Conservation (phyloP, 2,113 vertebrate genomes). For the Notarius lentiginosus region DNA sequence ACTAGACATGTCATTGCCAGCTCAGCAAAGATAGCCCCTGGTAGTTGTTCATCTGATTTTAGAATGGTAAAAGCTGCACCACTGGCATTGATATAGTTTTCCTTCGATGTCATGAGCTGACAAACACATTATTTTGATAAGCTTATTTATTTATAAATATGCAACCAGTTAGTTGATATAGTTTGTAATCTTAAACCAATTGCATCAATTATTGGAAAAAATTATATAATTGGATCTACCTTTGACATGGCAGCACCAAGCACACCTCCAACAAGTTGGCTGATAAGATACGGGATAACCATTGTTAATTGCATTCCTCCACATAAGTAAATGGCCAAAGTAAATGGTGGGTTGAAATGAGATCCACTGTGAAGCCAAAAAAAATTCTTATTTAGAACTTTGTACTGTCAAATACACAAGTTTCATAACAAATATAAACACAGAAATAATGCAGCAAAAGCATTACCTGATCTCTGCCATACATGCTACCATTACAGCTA, state of each 20-base stretch:
- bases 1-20: conserved; percentile 73
- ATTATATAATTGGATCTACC: conserved; percentile 53
- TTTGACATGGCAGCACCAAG: conserved; percentile 74
- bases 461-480: conserved; percentile 75
- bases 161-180: not conserved
- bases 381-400: not conserved
- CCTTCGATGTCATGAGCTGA: conserved; percentile 62
- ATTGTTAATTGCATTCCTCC: conserved; percentile 68
- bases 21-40: conserved; percentile 68
- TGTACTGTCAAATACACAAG: not conserved
- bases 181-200: not conserved
- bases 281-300: conserved; percentile 65
- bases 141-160: not conserved
- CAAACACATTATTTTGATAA: not conserved
- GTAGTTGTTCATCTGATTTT: conserved; percentile 65
- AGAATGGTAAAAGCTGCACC: conserved; percentile 72
- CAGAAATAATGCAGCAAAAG: not conserved
- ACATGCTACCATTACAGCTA: conserved; percentile 67
- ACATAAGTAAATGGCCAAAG: conserved; percentile 73
- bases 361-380: conserved; percentile 62
- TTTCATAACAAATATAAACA: not conserved
- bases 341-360: conserved; percentile 76
- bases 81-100: conserved; percentile 67
- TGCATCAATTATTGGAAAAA: not conserved
- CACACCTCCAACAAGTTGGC: conserved; percentile 72